Base-by-base conservation (phyloP, 2,797 vertebrate genomes). In the Tenualosa thibaudeaui region DNA sequence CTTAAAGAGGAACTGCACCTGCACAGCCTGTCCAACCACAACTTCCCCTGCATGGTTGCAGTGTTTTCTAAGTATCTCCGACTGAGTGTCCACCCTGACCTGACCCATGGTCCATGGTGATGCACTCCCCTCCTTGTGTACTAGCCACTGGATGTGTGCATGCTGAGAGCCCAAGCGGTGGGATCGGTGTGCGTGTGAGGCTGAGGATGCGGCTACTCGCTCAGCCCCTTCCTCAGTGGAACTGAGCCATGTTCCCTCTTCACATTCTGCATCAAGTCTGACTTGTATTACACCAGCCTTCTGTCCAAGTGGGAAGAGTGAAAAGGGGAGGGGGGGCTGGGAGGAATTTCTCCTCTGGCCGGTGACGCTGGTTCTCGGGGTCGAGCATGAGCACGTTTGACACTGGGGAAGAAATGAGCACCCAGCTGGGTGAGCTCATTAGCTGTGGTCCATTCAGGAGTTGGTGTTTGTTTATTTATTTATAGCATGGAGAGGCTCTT, bases 241-340 rank as follows among this genome's bases (percentile, higher is more conserved):
- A 84, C 91, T 88, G 86, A 92, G 83, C 82, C 49, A 22, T 37
- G 90, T 90, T 91, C 46, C 51, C 89, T 15, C 85, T 91, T 94
- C 90, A 91, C 93, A 92, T 94, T 92, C 91, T 95, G 92, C 88
- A 90, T 89, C 81, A 86, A 88, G 91, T 94, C 94, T 93, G 93
- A 92, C 93, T 94, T 93, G 92, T 93, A 90, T 93, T 92, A 94
- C 90, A 89, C 91, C 92, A 92, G 92, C 91, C 91, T 91, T 93
- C 91, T 94, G 93, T 92, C 91, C 90, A 90, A 92, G 89, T 92
- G 92, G 91, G 91, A 94, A 93, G 91, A 89, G 88, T 84, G 88
- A 88, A 81, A 87, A 43, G 26, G 10, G 81, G 37, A 40, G 75
- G 84, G 68, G 88, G 71, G 71, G 84, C 58, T 87, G 81, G 37